These are phyloP conservation scores for Lophius piscatorius DNA, from an alignment of 2,113 vertebrate species.

Conservation along the genomic window DNA sequence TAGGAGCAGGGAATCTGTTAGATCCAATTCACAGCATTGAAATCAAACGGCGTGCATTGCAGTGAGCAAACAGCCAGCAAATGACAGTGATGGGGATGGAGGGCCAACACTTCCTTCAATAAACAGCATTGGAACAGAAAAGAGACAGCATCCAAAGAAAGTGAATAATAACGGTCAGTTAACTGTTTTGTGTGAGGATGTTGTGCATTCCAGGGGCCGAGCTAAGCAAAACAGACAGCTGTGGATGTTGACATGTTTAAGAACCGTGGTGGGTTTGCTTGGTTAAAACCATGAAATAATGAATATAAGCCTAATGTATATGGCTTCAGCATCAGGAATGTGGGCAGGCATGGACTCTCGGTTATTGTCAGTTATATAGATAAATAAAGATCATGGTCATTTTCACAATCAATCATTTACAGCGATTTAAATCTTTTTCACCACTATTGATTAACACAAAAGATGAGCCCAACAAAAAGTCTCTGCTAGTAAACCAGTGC, in stretches of 20 bases:
- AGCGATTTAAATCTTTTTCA: constrained; percentile 10
- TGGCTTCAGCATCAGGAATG: too few species aligned
- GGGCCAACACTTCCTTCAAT: constrained; percentile 62
- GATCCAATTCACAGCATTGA: background rate
- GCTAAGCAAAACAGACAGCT: constrained; percentile 61
- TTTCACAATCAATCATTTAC: background rate
- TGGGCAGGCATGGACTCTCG: too few species aligned
- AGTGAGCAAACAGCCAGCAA: constrained; percentile 71
- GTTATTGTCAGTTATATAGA: constrained; percentile 45
- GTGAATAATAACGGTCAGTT: constrained; percentile 46
- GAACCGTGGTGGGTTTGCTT: background rate
- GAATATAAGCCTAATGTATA: too few species aligned
- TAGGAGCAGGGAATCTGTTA: background rate
- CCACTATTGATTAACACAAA: constrained; percentile 30
- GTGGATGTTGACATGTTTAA: constrained; percentile 30
- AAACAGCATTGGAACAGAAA: constrained; percentile 44
- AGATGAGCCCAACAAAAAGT: constrained; percentile 18
- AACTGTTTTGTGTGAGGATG: background rate
- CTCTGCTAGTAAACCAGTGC: constrained; percentile 41
- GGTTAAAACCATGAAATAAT: background rate
- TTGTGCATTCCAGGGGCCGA: constrained; percentile 51
- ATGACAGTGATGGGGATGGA: constrained; percentile 89
- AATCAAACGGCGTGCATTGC: background rate
- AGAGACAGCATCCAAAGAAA: constrained; percentile 53
- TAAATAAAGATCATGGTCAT: constrained; percentile 16